phyloP scores from a whole-genome alignment of 1,140 invertebrate species.

The Eriocheir sinensis region DNA sequence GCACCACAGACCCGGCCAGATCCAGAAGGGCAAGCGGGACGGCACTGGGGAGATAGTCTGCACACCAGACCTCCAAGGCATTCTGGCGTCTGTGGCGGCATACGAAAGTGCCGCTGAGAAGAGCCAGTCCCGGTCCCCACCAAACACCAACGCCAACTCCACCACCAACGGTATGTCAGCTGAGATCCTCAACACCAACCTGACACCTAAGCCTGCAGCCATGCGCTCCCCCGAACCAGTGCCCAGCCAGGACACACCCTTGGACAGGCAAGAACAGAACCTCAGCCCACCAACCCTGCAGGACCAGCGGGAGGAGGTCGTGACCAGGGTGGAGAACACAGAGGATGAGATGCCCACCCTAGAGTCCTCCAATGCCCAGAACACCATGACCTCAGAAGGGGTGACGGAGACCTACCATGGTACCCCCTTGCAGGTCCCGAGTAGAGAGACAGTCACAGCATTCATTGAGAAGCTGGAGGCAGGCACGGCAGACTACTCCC shows the following conservation, averaged over 20 bases:
- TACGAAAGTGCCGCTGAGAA: background rate
- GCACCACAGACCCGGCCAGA: background rate
- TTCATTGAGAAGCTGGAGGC: background rate
- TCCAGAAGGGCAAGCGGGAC: background rate
- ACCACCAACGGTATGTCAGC: conserved; percentile 1
- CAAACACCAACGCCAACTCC: background rate
- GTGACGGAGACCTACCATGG: background rate
- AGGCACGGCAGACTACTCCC: background rate
- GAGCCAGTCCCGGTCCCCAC: background rate
- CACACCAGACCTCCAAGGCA: conserved; percentile 23
- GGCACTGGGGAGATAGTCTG: background rate
- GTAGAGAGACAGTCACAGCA: background rate
- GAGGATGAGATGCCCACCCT: background rate
- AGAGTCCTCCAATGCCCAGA: background rate
- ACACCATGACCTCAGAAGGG: background rate
- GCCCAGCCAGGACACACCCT: background rate
- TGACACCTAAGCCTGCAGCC: background rate
- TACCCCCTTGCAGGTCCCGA: background rate
- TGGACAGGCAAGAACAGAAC: background rate
- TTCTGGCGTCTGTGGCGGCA: conserved; percentile 37
- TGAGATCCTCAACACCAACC: background rate
- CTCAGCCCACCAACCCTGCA: background rate
- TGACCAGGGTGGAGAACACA: background rate
- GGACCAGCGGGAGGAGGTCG: background rate
- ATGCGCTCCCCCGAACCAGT: background rate